Evolutionary conservation across 1,140 invertebrate species (phyloP), one percentile per base, ranked within the genome.

Genomic region (Metaphire vulgaris): DNA sequence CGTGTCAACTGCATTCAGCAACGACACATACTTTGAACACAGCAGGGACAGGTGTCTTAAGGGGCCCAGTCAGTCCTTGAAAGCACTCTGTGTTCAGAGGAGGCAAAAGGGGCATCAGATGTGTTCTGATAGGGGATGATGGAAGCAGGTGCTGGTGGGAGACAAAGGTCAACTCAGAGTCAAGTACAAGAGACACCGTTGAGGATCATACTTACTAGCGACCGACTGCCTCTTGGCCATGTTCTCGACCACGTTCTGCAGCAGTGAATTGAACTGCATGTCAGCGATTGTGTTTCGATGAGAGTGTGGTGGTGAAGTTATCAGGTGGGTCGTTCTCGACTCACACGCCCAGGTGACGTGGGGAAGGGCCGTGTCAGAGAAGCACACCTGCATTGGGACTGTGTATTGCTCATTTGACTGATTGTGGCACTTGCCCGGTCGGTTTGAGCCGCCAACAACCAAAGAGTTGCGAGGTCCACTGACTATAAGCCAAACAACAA

Each of bases 311-410:
- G 30, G 69, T 29, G 67, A 30, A 28, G 30, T 71, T 1, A 71
- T 33, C 15, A n/a, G 33, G 6, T n/a, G 33, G 30, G n/a, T 30
- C 1, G 26, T 26, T 21, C 69, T 28, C 69, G 33, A 32, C n/a
- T 33, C 69, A 32, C 69, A 33, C 2, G 16, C 30, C 15, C 33
- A 71, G n/a, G 30, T 30, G 2, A 32, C 30, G 30, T 33, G 69
- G 32, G 69, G 69, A 28, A 71, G 69, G 69, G 69, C 69, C 30
- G 69, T 71, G 69, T 71, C 69, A 2, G 69, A 71, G 33, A 71
- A 71, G 32, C 69, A 71, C n/a, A 32, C 69, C 32, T 71, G 69
- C 30, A 71, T 31, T n/a, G 69, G 69, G 30, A 32, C 30, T n/a
- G 69, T 56, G 41, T 56, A 56, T 56, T 56, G 41, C 41, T 56